Conservation (phyloP, 1,140 invertebrate genomes). For the Drosophila hydei region DNA sequence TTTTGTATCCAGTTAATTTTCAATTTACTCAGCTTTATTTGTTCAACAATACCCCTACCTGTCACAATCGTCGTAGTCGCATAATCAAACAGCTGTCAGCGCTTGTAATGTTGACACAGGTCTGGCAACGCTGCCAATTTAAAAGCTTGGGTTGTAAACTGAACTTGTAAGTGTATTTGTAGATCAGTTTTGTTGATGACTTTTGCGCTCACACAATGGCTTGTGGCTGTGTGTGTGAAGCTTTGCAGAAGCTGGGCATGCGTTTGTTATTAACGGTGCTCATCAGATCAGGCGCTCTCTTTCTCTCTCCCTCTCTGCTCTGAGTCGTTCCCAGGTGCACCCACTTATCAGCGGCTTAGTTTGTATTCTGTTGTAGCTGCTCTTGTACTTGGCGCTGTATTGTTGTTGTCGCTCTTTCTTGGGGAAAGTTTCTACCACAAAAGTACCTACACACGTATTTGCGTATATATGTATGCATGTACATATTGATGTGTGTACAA, state of each 20-base stretch:
- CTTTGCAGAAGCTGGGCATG: not conserved
- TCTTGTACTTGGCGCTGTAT: slow-evolving; percentile 27
- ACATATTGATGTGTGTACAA: slow-evolving; percentile 7
- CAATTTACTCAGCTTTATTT: slow-evolving; percentile 34
- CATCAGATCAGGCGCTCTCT: slow-evolving; percentile 16
- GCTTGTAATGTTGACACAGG: slow-evolving; percentile 22
- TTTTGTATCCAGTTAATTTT: slow-evolving; percentile 10
- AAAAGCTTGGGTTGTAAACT: slow-evolving; percentile 42
- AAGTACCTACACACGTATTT: not conserved
- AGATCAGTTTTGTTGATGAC: slow-evolving; percentile 7
- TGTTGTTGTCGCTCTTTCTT: slow-evolving; percentile 36
- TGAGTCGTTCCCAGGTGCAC: slow-evolving; percentile 58
- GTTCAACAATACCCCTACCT: not conserved
- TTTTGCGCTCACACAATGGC: slow-evolving; percentile 8
- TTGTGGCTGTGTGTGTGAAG: not conserved
- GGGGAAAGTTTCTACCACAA: slow-evolving; percentile 71
- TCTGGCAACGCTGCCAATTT: slow-evolving; percentile 53
- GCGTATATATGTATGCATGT: not conserved
- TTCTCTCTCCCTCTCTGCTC: slow-evolving; percentile 14
- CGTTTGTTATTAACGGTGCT: not conserved
- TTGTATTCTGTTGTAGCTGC: slow-evolving; percentile 33
- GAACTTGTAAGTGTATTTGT: not conserved
- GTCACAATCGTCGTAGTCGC: not conserved
- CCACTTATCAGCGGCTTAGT: slow-evolving; percentile 52
- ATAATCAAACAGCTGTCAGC: slow-evolving; percentile 49